These are phyloP conservation scores for Loripinus fragilis DNA, from an alignment of 2,888 invertebrate genomes.

Conservation along the genomic window DNA sequence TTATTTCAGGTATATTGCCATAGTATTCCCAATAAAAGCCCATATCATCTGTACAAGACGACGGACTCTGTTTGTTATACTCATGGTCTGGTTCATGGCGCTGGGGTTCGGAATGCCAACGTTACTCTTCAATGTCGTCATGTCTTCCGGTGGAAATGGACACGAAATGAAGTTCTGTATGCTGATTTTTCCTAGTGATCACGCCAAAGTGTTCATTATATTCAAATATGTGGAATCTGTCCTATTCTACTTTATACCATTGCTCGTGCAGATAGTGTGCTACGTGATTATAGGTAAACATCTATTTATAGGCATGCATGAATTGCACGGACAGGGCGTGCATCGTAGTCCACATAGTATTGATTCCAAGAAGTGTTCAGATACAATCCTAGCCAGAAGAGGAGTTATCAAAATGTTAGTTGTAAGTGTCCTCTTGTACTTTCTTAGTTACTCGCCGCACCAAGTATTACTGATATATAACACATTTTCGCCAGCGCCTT, in stretches of 20 bases:
- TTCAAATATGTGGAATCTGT: slow-evolving; percentile 82
- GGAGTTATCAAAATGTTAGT: slow-evolving; percentile 85
- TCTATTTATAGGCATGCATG: slow-evolving; percentile 80
- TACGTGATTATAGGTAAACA: slow-evolving; percentile 81
- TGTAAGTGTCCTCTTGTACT: slow-evolving; percentile 84
- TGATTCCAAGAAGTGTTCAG: slow-evolving; percentile 62
- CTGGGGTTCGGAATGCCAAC: slow-evolving; percentile 79
- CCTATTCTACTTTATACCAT: slow-evolving; percentile 82
- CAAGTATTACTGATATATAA: slow-evolving; percentile 83
- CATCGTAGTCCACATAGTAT: slow-evolving; percentile 60
- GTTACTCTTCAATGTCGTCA: slow-evolving; percentile 78
- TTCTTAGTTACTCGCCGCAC: slow-evolving; percentile 84
- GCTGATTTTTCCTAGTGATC: slow-evolving; percentile 70
- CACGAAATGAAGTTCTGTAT: slow-evolving; percentile 75
- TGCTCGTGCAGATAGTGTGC: slow-evolving; percentile 81
- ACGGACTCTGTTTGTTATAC: slow-evolving; percentile 78
- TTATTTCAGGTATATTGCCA: slow-evolving; percentile 83
- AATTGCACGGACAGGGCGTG: slow-evolving; percentile 71
- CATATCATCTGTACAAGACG: slow-evolving; percentile 82
- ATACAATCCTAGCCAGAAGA: slow-evolving; percentile 80
- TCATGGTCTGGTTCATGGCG: slow-evolving; percentile 80
- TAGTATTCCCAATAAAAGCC: slow-evolving; percentile 83
- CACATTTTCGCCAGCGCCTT: slow-evolving; percentile 75
- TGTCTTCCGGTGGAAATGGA: slow-evolving; percentile 57
- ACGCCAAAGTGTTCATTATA: slow-evolving; percentile 61